A percentile compares a stretch with the other conserved stretches of the same genome.
Conservation (phyloP, 2,113 vertebrate species). For the Proterorhinus semilunaris region DNA sequence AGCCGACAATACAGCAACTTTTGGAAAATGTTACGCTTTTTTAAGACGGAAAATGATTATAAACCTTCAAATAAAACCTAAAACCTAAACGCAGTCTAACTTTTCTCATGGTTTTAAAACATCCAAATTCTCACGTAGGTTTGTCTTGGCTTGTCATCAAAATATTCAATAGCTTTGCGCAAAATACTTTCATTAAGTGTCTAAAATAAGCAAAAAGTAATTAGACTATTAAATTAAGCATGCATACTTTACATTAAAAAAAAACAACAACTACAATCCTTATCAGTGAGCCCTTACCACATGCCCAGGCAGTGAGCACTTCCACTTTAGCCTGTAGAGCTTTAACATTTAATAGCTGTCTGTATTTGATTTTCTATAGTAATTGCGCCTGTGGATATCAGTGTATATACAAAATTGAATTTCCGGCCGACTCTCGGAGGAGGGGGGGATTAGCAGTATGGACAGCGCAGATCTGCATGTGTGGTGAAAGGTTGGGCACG, state of each 20-base stretch:
- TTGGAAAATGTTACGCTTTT: background rate
- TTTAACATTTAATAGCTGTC: slow-evolving; percentile 6
- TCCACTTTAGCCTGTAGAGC: background rate
- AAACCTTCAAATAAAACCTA: too few species aligned
- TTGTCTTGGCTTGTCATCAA: too few species aligned
- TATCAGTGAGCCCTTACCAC: background rate
- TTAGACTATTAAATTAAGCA: slow-evolving; percentile 1
- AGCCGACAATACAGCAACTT: background rate
- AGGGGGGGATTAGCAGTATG: slow-evolving; percentile 19
- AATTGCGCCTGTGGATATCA: slow-evolving; percentile 19
- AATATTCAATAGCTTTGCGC: too few species aligned
- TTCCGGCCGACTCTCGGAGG: slow-evolving; percentile 16
- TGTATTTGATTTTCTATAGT: slow-evolving; percentile 21
- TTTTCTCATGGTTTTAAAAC: too few species aligned
- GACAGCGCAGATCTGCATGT: slow-evolving; percentile 11
- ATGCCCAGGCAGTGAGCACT: background rate
- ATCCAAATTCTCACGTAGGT: too few species aligned
- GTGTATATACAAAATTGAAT: slow-evolving; percentile 26
- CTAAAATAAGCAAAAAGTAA: background rate
- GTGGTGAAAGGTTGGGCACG: slow-evolving; percentile 7
- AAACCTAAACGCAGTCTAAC: too few species aligned
- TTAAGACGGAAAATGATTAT: background rate
- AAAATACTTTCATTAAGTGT: background rate
- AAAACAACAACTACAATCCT: background rate
- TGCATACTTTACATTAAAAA: background rate